Conservation (phyloP, 2,113 vertebrate genomes). For the Cyanoderma ruficeps region DNA sequence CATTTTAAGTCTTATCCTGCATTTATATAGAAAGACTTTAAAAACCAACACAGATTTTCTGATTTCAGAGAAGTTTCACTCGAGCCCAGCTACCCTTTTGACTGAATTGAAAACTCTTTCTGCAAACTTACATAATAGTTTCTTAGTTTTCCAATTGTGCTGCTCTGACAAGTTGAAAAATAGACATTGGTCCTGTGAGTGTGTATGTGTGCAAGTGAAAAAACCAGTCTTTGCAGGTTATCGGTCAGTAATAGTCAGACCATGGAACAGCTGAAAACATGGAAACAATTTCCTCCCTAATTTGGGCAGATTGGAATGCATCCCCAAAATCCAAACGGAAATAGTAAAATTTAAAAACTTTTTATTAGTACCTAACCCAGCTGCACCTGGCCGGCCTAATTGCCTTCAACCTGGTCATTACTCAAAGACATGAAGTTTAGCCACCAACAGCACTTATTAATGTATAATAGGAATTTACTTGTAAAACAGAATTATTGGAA, state of each 20-base stretch:
- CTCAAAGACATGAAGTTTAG: constrained; percentile 79
- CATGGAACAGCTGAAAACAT: constrained; percentile 75
- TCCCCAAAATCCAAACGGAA: constrained; percentile 86
- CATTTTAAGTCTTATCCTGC: background rate
- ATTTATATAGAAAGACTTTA: background rate
- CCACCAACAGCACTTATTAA: constrained; percentile 84
- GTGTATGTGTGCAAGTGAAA: background rate
- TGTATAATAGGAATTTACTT: constrained; percentile 84
- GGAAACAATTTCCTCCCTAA: constrained; percentile 81
- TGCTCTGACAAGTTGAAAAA: background rate
- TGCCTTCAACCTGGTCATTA: constrained; percentile 83
- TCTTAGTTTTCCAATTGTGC: background rate
- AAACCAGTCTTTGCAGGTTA: background rate
- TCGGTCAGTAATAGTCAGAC: constrained; percentile 39
- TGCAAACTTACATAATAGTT: background rate
- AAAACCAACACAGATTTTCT: background rate
- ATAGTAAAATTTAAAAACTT: constrained; percentile 94
- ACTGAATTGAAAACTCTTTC: background rate
- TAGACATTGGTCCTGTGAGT: background rate
- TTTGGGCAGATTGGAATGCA: constrained; percentile 84
- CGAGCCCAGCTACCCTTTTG: background rate
- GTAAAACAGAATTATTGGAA: constrained; percentile 83
- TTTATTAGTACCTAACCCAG: constrained; percentile 85
- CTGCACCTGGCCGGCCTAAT: constrained; percentile 97
- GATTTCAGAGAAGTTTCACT: background rate